A percentile compares a stretch with the other conserved stretches of the same genome.
Evolutionary conservation across 2,113 vertebrate species (phyloP).

Genomic region (Tor tambroides): DNA sequence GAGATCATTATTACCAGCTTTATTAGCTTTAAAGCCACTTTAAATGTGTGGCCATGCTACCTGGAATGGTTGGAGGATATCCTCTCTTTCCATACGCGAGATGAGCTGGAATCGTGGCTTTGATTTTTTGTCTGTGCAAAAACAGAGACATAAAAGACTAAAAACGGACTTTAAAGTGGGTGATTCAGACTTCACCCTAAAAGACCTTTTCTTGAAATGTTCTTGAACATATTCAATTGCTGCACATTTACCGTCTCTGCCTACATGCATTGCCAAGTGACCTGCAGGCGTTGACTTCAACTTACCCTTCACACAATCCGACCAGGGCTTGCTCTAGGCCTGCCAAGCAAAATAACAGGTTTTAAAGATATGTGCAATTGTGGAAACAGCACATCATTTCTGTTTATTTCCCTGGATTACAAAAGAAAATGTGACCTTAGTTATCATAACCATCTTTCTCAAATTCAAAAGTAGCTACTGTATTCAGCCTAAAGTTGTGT

Average conservation of each 20-base stretch:
- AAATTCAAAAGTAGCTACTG: too few relatives aligned
- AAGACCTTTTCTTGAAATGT: conserved; percentile 6
- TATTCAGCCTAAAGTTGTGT: too few relatives aligned
- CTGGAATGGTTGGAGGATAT: conserved; percentile 91
- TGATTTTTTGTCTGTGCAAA: conserved; percentile 88
- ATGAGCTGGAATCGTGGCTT: conserved; percentile 89
- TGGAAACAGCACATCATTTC: not conserved
- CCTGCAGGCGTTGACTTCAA: not conserved
- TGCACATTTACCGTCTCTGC: not conserved
- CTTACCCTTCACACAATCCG: conserved; percentile 94
- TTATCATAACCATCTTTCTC: not conserved
- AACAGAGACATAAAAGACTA: conserved; percentile 17
- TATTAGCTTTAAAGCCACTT: not conserved
- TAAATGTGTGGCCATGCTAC: conserved; percentile 69
- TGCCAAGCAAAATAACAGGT: conserved; percentile 62
- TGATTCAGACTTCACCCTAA: conserved; percentile 1
- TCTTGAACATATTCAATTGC: not conserved
- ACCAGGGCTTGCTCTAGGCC: conserved; percentile 93
- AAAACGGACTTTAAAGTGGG: not conserved
- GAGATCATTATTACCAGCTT: not conserved
- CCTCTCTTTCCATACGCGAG: conserved; percentile 95
- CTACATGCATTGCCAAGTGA: not conserved
- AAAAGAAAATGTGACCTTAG: not conserved
- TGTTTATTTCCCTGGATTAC: not conserved
- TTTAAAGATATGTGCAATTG: not conserved